A percentile compares a stretch with the other conserved stretches of the same genome.
Conservation (phyloP, 2,888 invertebrate genomes). For the Ophion obscuratus region DNA sequence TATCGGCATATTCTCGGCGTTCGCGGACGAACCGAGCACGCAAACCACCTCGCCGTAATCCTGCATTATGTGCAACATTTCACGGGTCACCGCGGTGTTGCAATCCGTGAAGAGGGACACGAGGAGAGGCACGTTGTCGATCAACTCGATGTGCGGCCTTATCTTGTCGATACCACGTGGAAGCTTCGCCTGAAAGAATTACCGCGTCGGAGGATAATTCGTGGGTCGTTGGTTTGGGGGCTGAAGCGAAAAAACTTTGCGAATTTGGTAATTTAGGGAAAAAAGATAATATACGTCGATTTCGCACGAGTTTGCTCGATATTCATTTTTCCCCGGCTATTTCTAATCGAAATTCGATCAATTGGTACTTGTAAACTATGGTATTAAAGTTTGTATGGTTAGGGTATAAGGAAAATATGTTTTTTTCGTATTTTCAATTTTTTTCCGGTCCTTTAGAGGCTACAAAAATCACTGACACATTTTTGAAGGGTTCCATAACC, state of each 20-base stretch:
- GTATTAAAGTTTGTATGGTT: no score
- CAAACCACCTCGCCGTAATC: conserved; percentile 98
- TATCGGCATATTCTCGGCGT: conserved; percentile 94
- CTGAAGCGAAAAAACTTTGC: conserved; percentile 60
- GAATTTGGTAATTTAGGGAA: conserved; percentile 11
- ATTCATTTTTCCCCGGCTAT: neutral
- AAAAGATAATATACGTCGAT: neutral
- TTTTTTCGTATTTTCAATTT: no score
- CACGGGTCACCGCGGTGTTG: conserved; percentile 94
- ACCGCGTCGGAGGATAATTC: neutral
- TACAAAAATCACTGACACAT: no score
- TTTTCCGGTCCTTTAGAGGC: no score
- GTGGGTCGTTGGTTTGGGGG: neutral
- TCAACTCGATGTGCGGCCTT: conserved; percentile 96
- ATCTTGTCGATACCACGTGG: conserved; percentile 99
- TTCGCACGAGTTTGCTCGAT: neutral
- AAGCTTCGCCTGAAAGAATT: conserved; percentile 90
- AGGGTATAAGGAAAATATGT: no score
- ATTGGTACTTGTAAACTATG: neutral
- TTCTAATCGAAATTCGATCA: neutral
- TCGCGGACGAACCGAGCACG: conserved; percentile 96
- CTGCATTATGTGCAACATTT: conserved; percentile 98
- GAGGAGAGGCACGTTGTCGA: conserved; percentile 98
- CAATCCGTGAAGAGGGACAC: conserved; percentile 99
- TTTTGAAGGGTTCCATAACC: no score